Conservation (phyloP, 2,113 vertebrate species). For the Parotia lawesii region DNA sequence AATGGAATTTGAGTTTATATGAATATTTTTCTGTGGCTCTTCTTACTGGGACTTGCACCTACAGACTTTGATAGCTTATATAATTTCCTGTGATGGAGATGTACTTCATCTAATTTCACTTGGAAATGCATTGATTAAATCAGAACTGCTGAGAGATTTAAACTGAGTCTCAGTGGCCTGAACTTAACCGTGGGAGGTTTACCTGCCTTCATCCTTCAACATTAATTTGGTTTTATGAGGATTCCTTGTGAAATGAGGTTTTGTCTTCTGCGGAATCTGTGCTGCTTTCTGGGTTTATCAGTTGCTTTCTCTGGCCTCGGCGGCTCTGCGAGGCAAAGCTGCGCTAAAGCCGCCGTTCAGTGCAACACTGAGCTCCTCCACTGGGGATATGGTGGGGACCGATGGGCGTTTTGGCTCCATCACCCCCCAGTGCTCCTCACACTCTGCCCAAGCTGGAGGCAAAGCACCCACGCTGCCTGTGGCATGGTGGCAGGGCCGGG, state of each 20-base stretch:
- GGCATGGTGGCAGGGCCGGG: not conserved
- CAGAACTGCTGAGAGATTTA: constrained; percentile 58
- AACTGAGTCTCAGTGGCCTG: constrained; percentile 45
- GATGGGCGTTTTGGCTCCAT: not conserved
- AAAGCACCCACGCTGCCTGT: rapidly evolving
- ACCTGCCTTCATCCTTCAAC: constrained; percentile 59
- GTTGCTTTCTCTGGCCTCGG: not conserved
- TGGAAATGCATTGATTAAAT: constrained; percentile 65
- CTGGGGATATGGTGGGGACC: rapidly evolving
- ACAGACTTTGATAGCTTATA: constrained; percentile 45
- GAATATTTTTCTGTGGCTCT: constrained; percentile 31
- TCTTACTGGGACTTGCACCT: constrained; percentile 8
- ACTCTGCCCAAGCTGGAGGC: not conserved
- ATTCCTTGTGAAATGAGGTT: constrained; percentile 42
- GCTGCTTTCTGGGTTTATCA: not conserved
- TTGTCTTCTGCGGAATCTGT: not conserved
- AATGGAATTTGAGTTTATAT: not conserved
- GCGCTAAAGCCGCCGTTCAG: not conserved
- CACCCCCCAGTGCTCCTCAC: not conserved
- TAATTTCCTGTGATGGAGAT: constrained; percentile 54
- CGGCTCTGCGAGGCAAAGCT: not conserved
- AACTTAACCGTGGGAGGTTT: constrained; percentile 58
- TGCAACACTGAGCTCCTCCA: rapidly evolving
- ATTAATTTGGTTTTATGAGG: constrained; percentile 51
- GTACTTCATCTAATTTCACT: constrained; percentile 64